Base-by-base conservation (phyloP, 2,888 invertebrate genomes). In the Uloborus plumipes region DNA sequence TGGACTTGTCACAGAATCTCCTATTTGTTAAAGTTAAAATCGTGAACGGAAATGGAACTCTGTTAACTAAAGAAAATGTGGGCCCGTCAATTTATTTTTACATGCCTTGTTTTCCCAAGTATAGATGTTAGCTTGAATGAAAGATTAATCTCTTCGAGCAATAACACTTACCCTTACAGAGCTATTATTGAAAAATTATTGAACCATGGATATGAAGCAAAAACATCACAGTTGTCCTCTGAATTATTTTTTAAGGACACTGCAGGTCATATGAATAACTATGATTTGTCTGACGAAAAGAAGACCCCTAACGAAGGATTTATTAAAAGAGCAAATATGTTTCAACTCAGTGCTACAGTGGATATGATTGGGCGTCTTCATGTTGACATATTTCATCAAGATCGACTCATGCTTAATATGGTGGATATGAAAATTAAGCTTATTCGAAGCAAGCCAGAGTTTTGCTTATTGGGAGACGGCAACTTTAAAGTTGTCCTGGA, bases 401-500 rank as follows among this genome's bases (percentile, higher is more conserved):
- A 65, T 9, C 62, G 71, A 62, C 31, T 64, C 11, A 18, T 85
- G 15, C 18, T 85, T 0, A 78, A 71, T 15, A 55, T 78, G 15
- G 53, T 61, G 0, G n/a, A 50, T 11, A 15, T 78, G 9, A 72
- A 70, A 47, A 55, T 85, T 3, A 83, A 77, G 50, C 15, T 85
- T 13, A 62, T 71, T 39, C 70, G 78, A 14, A 75, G 70, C 55
- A 75, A 85, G 55, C 49, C 79, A 1, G 50, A 75, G 16, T 85
- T 85, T 55, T 84, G 82, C 51, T 59, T 84, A 6, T 16, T 69
- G 2, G 51, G 74, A 18, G 64, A 65, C 7, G 20, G 14, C 0
- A 58, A 49, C 11, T 83, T 59, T 49, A 86, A 85, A 77, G 71
- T 86, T 4, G 71, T 83, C n/a, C 55, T 87, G 15, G 18, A 85